Evolutionary conservation across 2,113 vertebrate genomes (phyloP), one percentile per base, ranked within the genome.

Genomic region (Sylvietta virens): DNA sequence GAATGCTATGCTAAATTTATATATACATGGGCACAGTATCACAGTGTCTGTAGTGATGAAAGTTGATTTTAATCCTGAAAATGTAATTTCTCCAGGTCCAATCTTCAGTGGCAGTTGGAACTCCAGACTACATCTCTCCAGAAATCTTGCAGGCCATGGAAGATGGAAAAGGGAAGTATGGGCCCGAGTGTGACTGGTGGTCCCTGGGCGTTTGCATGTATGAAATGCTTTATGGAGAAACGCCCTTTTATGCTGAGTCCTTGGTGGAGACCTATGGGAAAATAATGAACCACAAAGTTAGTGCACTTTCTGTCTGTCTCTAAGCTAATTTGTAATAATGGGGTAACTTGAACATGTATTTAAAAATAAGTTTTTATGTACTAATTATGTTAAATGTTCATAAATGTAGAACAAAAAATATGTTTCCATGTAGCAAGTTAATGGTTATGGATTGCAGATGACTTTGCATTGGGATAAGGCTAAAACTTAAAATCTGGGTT

Each of bases 261-360:
- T 98, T 99, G 96, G 99, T 99, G 98, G 99, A 99, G 97, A 99
- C 99, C 35, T 99, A 99, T 26, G 99, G 99, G 94, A 99, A 99
- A 98, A 99, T 99, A 95, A 99, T 99, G 99, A 99, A 99, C 97
- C 99, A 99, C 97, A 99, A 99, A 98, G 99, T 99, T 97, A 98
- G 98, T 98, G 86, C 94, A 57, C 51, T 94, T 95, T 96, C 87
- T 91, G 15, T 62, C 45, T 87, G 48, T 91, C 86, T 95, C 74
- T 94, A 91, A 95, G 83, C 51, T 94, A 48, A 73, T 72, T 84
- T 83, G 86, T 74, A 91, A 71, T 86, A 87, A 60, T 69, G 50
- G 56, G 11, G 23, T 92, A 51, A 44, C 51, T 84, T 74, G 61
- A 57, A 74, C n/a, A 12, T 6, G 3, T 62, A 44, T 67, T 93